Base-by-base conservation (phyloP, 1,140 invertebrate species). In the Asobara japonica region DNA sequence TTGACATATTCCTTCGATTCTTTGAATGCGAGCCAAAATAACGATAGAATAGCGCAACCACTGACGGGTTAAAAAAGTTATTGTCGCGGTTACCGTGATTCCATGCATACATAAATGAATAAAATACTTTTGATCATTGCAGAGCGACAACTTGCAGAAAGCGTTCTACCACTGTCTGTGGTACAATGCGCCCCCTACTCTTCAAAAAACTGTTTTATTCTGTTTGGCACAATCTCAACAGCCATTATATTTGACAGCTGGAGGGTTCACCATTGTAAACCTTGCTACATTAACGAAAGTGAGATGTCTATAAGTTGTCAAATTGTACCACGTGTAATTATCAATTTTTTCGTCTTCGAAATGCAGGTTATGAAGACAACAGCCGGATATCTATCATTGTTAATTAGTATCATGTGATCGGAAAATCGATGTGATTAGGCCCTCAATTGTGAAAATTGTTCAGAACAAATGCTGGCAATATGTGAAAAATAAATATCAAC, bases 381-480 rank as follows among this genome's bases (percentile, higher is more conserved):
- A 3, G 71, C 71, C 61, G 78, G 72, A 25, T 79, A 79, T 65
- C 71, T 79, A 25, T 79, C 76, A 11, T 74, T 79, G 11, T 64
- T 79, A 22, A 56, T 73, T 66, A 77, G 45, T 7, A 16, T 45
- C 13, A 45, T 45, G 10, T 45, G 13, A 16, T 45, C 7, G n/a
- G n/a, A 3, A 10, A 38, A 13, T 2, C 36, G 8, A n/a, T 38
- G 36, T 38, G 7, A 38, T 38, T 38, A 8, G 36, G 8, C n/a
- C n/a, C n/a, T n/a, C n/a, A n/a, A n/a, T n/a, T n/a, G 36, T 38
- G n/a, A 11, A 38, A 1, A 11, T 38, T 38, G 8, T 38, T 38
- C n/a, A 38, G 1, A 38, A 38, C n/a, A n/a, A n/a, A n/a, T n/a
- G n/a, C n/a, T n/a, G n/a, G n/a, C n/a, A n/a, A n/a, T n/a, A n/a